Evolutionary conservation across 1,140 invertebrate genomes (phyloP).

Genomic region (Dryas iulia): DNA sequence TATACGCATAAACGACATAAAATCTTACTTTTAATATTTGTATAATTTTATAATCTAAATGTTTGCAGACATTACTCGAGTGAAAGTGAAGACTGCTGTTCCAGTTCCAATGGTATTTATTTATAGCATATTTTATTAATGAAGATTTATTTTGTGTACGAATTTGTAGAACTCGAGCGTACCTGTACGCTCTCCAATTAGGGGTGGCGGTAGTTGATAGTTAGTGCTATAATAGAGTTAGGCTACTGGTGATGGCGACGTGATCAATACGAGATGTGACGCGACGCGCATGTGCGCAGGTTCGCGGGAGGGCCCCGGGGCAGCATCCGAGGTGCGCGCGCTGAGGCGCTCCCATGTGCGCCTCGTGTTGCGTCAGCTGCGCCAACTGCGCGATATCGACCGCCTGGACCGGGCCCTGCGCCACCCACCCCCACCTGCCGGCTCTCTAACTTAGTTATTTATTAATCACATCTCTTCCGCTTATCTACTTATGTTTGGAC

Average conservation of each 20-base stretch:
- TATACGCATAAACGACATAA: neutral
- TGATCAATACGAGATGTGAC: neutral
- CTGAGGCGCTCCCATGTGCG: constrained; percentile 53
- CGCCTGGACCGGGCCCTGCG: constrained; percentile 46
- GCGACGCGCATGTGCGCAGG: neutral
- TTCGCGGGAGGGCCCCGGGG: constrained; percentile 17
- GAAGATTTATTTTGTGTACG: neutral
- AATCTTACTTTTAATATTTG: neutral
- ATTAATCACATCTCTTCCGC: neutral
- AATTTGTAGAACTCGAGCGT: too few species aligned
- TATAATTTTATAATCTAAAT: neutral
- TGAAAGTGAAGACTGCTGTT: neutral
- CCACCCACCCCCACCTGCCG: neutral
- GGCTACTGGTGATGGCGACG: too few species aligned
- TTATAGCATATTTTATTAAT: neutral
- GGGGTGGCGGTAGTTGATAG: neutral
- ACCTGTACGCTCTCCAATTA: neutral
- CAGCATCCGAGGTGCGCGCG: constrained; percentile 43
- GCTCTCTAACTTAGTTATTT: neutral
- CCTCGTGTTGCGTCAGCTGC: constrained; percentile 47
- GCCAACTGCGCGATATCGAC: constrained; percentile 47
- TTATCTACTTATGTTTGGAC: neutral
- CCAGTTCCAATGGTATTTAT: neutral
- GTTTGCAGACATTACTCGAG: neutral
- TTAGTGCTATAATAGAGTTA: neutral